A percentile compares a stretch with the other conserved stretches of the same genome.
Evolutionary conservation across 1,140 invertebrate species (phyloP).

Genomic region (Galleria mellonella): DNA sequence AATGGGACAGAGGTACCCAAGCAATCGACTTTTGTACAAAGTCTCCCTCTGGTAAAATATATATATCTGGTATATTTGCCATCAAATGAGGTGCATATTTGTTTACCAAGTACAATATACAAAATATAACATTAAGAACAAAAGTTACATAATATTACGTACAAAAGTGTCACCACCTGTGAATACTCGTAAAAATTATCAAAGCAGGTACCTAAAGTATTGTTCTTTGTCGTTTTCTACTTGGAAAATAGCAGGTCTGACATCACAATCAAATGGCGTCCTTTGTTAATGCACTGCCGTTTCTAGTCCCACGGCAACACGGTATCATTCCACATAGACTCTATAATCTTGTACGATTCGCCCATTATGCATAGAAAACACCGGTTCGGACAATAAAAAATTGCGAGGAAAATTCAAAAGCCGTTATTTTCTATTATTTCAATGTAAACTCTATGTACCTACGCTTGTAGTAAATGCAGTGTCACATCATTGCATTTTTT

Average conservation of each 20-base stretch:
- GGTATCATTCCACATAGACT: constrained; percentile 36
- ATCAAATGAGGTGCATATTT: too few species aligned
- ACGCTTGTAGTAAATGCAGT: constrained; percentile 5
- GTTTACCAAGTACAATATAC: too few species aligned
- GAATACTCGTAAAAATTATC: constrained; percentile 1
- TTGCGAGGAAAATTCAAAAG: constrained; percentile 52
- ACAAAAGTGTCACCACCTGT: too few species aligned
- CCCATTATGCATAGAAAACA: constrained; percentile 60
- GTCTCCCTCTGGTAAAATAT: too few species aligned
- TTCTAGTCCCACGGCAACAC: constrained; percentile 43
- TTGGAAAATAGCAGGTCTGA: constrained; percentile 31
- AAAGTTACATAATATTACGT: too few species aligned
- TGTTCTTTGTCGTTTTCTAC: constrained; percentile 35
- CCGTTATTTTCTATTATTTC: constrained; percentile 38
- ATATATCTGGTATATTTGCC: too few species aligned
- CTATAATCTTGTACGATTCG: constrained; percentile 48
- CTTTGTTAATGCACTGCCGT: constrained; percentile 51
- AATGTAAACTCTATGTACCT: constrained; percentile 10
- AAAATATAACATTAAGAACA: too few species aligned
- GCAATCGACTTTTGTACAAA: too few species aligned
- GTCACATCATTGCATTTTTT: constrained; percentile 34
- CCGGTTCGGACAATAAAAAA: constrained; percentile 53
- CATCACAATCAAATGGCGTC: constrained; percentile 31
- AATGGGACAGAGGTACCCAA: too few species aligned
- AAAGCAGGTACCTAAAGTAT: neutral